Evolutionary conservation across 2,113 vertebrate species (phyloP).

Genomic region (Xyrauchen texanus): DNA sequence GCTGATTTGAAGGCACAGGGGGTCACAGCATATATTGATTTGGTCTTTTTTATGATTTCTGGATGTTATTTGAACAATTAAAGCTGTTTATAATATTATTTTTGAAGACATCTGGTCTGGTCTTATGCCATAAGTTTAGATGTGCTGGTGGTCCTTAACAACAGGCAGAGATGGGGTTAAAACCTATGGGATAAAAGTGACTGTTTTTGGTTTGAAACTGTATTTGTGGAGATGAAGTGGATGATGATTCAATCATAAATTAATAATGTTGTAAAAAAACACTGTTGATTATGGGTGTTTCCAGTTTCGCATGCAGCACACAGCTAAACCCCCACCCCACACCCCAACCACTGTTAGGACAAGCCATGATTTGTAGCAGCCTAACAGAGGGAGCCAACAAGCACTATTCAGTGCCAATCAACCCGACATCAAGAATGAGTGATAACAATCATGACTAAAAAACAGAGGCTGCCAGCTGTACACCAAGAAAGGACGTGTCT

Average conservation of each 20-base stretch:
- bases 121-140: too few species aligned
- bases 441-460: conserved; percentile 1
- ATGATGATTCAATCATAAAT: too few species aligned
- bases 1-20: too few species aligned
- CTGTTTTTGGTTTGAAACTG: not conserved
- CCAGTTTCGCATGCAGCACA: not conserved
- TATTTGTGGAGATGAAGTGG: too few species aligned
- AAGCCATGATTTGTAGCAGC: conserved; percentile 6
- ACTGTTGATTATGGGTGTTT: not conserved
- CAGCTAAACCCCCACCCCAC: not conserved
- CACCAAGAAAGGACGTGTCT: conserved; percentile 5
- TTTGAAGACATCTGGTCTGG: too few species aligned
- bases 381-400: not conserved
- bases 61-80: too few species aligned
- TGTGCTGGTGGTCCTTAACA: not conserved
- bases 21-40: too few species aligned
- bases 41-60: too few species aligned
- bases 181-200: not conserved
- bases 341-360: not conserved
- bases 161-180: not conserved
- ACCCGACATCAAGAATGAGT: conserved; percentile 34
- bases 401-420: conserved; percentile 22
- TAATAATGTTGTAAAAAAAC: not conserved
- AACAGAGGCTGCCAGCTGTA: conserved; percentile 38
- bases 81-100: too few species aligned